Conservation (phyloP, 2,113 vertebrate genomes). For the Gopherus evgoodei region DNA sequence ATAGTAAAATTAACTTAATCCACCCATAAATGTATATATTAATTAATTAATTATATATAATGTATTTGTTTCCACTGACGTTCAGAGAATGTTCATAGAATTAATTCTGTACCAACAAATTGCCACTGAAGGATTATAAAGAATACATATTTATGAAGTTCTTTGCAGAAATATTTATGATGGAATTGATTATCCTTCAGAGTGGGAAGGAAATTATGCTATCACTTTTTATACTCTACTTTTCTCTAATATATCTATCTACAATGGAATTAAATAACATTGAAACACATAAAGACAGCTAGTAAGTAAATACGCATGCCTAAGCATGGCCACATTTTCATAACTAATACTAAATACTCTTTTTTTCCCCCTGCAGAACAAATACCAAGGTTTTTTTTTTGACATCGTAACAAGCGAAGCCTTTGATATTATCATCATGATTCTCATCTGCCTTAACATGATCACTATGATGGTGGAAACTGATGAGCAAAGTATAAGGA, state of each 20-base stretch:
- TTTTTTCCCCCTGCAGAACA: conserved; percentile 72
- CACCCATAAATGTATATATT: not conserved
- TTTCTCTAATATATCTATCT: not conserved
- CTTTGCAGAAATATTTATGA: not conserved
- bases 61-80: not conserved
- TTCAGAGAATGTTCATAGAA: not conserved
- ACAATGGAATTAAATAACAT: not conserved
- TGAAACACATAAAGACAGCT: not conserved
- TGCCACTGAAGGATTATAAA: not conserved
- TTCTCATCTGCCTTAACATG: conserved; percentile 84
- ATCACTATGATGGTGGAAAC: conserved; percentile 84
- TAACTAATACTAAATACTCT: not conserved
- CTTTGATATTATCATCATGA: conserved; percentile 77
- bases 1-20: not conserved
- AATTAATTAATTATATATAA: not conserved
- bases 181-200: not conserved
- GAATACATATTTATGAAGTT: conserved; percentile 4
- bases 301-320: fast-evolving
- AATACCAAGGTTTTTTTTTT: conserved; percentile 78
- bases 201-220: not conserved
- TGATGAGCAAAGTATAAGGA: conserved; percentile 55
- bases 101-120: not conserved
- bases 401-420: conserved; percentile 73
- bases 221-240: not conserved
- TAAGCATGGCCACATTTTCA: not conserved